Conservation (phyloP, 2,797 vertebrate genomes). For the Smutsia gigantea region DNA sequence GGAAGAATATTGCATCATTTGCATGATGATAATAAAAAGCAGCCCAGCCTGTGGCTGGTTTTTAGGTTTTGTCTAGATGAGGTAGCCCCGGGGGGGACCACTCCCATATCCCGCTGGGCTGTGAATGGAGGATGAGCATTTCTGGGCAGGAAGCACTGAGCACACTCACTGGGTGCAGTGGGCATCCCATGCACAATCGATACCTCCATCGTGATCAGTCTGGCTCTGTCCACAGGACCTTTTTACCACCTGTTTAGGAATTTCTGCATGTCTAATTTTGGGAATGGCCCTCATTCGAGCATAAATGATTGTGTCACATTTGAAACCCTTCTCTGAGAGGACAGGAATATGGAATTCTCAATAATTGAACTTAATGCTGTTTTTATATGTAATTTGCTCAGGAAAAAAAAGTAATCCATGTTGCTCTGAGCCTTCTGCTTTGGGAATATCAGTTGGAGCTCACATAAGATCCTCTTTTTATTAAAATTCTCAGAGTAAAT, state of each 20-base stretch:
- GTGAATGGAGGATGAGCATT: accelerated
- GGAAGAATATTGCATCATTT: not conserved
- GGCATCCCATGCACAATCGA: accelerated
- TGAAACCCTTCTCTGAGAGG: not conserved
- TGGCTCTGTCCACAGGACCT: not conserved
- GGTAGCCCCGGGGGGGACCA: accelerated
- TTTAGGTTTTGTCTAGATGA: not conserved
- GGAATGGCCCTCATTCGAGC: not conserved
- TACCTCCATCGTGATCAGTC: accelerated
- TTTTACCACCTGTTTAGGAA: not conserved
- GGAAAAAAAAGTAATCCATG: not conserved
- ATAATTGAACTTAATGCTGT: not conserved
- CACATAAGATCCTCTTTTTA: slow-evolving; percentile 46
- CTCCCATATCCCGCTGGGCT: accelerated
- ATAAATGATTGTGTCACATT: not conserved
- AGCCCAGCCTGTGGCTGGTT: not conserved
- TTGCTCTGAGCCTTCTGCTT: not conserved
- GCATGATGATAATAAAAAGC: not conserved
- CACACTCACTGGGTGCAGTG: accelerated
- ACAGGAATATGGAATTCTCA: not conserved
- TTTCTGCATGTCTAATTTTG: not conserved
- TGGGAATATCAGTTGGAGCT: slow-evolving; percentile 8
- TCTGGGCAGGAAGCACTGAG: accelerated
- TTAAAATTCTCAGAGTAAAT: slow-evolving; percentile 70
- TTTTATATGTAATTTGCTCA: not conserved